Evolutionary conservation across 2,113 vertebrate genomes (phyloP), one percentile per base, ranked within the genome.

Genomic region (Scomber japonicus): DNA sequence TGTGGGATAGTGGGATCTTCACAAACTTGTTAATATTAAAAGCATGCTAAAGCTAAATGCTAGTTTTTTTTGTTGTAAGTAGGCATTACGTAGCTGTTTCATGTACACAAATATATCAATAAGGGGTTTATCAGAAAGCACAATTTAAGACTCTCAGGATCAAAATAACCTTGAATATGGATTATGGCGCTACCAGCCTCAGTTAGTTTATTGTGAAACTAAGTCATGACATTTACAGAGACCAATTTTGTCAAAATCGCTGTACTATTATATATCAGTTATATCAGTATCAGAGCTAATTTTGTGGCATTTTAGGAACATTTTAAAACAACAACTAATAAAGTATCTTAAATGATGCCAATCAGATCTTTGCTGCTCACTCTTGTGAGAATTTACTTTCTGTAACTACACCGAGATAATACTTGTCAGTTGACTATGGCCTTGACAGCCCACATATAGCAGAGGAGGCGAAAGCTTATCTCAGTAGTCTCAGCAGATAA

Each of bases 141-240:
- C 94, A 95, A 95, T 93, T 92, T 86, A 91, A 92, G 89, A 94
- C 94, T 94, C 87, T 94, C 72, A 89, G 94, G 94, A 95, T 94
- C 85, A 76, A 69, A 80, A 5, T 69, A 27, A 71, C 31, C 15
- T 55, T 69, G 13, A 40, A 56, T 3, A 30, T 49, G 24, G 53
- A 40, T 45, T 71, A 11, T 76, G 17, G 30, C 15, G 9, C 46
- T 21, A 50, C 46, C 45, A 10, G 44, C 49, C 31, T 50, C 16
- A 4, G 7, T 30, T 24, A 59, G 30, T 61, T 56, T 54, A 50
- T 44, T 76, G 24, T 61, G 14, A 61, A 21, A 49, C 1, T 3
- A 30, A 65, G 0, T 21, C 30, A 59, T 44, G 9, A 16, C 57
- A 61, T 40, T 64, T 64, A 3, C 46, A 27, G 12, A 48, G 11